Conservation (phyloP, 2,113 vertebrate genomes). For the Phyllostomus hastatus region DNA sequence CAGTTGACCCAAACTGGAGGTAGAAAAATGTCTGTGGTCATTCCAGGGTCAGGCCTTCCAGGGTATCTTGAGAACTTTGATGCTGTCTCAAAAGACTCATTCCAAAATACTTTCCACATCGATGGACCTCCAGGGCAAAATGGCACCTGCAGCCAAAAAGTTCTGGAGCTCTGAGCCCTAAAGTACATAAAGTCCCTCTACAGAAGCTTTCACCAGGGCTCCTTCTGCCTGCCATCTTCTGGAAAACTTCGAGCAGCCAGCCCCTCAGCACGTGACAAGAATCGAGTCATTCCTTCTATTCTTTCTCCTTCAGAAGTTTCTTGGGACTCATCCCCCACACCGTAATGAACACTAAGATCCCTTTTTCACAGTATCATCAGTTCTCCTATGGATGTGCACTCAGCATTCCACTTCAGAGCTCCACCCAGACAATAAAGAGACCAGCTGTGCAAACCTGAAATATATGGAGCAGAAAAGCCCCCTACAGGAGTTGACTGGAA, state of each 20-base stretch:
- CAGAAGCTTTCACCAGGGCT: neutral
- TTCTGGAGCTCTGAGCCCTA: neutral
- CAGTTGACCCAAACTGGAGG: neutral
- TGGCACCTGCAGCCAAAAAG: neutral
- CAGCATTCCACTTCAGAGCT: neutral
- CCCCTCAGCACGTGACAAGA: neutral
- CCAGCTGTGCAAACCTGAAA: neutral
- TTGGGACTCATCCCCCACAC: neutral
- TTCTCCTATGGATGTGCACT: neutral
- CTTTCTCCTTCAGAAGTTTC: neutral
- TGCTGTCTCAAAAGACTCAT: neutral
- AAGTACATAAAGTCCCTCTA: neutral
- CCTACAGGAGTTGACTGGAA: neutral
- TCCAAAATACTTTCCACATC: neutral
- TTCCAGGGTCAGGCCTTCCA: neutral
- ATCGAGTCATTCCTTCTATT: neutral
- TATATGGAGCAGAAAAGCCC: neutral
- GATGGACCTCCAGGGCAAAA: neutral
- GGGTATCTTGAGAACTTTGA: slow-evolving; percentile 36
- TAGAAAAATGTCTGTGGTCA: slow-evolving; percentile 11
- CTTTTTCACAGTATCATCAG: neutral
- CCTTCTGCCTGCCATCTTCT: neutral
- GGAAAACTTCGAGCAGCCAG: neutral
- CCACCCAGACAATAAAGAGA: neutral
- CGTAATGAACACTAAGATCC: neutral